phyloP scores from a whole-genome alignment of 2,888 invertebrate species.

The Harpalus rufipes region DNA sequence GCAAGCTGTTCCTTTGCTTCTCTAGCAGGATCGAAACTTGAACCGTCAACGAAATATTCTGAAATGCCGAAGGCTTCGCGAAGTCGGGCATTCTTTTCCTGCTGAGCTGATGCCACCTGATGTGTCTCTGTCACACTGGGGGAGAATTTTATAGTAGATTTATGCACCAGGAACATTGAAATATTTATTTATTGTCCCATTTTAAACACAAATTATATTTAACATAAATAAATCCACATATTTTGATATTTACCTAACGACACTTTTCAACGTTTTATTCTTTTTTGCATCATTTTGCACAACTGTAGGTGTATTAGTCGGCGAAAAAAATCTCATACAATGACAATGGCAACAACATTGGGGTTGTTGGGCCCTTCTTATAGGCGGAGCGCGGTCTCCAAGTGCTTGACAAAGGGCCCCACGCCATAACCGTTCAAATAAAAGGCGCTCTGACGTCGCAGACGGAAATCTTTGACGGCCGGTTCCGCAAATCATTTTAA shows the following conservation, averaged over 20 bases:
- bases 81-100: constrained; percentile 95
- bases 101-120: constrained; percentile 96
- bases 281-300: constrained; percentile 68
- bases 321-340: constrained; percentile 77
- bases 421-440: constrained; percentile 87
- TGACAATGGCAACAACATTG: constrained; percentile 77
- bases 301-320: constrained; percentile 68
- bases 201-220: too few species aligned
- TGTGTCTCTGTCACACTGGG: constrained; percentile 95
- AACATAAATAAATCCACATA: too few species aligned
- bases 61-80: constrained; percentile 97
- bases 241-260: constrained; percentile 80
- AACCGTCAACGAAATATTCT: constrained; percentile 95
- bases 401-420: constrained; percentile 78
- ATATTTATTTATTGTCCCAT: not conserved
- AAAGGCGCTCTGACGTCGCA: constrained; percentile 78
- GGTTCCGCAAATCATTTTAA: constrained; percentile 49
- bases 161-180: not conserved
- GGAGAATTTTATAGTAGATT: constrained; percentile 62
- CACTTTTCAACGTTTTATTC: constrained; percentile 82
- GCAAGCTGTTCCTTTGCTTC: constrained; percentile 81
- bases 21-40: constrained; percentile 92
- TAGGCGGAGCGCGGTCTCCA: constrained; percentile 71
- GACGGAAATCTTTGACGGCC: not conserved
- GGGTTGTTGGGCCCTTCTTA: constrained; percentile 70